Conservation (phyloP, 2,888 invertebrate species). For the Zaprionus lineosus region DNA sequence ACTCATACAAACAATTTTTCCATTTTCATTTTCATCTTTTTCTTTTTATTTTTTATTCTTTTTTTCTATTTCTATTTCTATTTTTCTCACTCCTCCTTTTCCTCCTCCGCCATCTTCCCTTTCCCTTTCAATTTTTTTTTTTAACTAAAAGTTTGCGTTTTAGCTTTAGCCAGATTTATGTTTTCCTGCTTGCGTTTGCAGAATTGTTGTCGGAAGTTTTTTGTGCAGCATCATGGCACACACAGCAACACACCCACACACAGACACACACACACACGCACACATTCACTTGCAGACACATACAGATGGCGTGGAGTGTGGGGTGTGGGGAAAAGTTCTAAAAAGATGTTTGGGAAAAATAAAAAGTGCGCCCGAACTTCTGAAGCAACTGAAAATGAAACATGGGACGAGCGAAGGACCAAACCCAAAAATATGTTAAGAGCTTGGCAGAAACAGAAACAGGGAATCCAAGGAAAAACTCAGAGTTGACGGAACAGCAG, state of each 20-base stretch:
- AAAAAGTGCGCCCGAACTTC: slow-evolving; percentile 46
- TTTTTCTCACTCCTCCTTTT: too few species aligned
- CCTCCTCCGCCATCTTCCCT: too few species aligned
- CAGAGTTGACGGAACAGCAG: too few species aligned
- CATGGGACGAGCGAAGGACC: slow-evolving; percentile 3
- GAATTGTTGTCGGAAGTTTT: slow-evolving; percentile 78
- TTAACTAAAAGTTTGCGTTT: slow-evolving; percentile 73
- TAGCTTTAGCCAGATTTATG: slow-evolving; percentile 78
- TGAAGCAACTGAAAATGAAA: slow-evolving; percentile 25
- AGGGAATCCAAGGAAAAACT: slow-evolving; percentile 11
- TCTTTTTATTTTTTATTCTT: slow-evolving; percentile 14
- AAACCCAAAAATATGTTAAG: slow-evolving; percentile 51
- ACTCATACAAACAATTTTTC: slow-evolving; percentile 37
- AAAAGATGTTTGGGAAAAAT: slow-evolving; percentile 50
- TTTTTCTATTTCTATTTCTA: slow-evolving; percentile 6
- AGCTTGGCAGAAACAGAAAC: slow-evolving; percentile 46
- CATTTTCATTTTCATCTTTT: slow-evolving; percentile 1
- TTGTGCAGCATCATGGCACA: slow-evolving; percentile 73
- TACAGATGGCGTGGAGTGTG: too few species aligned
- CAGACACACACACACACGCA: slow-evolving; percentile 6
- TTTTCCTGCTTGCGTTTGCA: slow-evolving; percentile 78
- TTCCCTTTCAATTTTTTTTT: too few species aligned
- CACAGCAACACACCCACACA: slow-evolving; percentile 20
- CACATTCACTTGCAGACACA: slow-evolving; percentile 5
- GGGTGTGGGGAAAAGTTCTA: slow-evolving; percentile 45